Base-by-base conservation (phyloP, 2,888 invertebrate species). In the Homarus gammarus region DNA sequence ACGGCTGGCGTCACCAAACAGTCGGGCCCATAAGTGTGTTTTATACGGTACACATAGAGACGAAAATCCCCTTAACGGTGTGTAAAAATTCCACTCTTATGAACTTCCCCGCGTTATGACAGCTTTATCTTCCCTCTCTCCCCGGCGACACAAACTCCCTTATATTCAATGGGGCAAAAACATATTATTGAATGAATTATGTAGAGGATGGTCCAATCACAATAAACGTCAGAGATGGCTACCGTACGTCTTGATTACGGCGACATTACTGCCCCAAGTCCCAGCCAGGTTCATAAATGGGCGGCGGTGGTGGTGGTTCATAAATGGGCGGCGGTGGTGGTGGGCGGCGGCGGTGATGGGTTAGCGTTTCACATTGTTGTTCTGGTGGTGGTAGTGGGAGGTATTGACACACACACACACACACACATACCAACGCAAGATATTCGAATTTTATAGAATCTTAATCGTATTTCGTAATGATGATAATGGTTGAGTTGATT, bases 101-200 rank as follows among this genome's bases (percentile, higher is more conserved):
- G 56, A 22, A 18, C 22, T 22, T 15, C 31, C 44, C 77, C 40
- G 22, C 77, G 38, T n/a, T 40, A 40, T 27, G 73, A 12, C 73
- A 72, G n/a, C n/a, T n/a, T 72, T 72, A 72, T 38, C 38, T 18
- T 33, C 49, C n/a, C n/a, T n/a, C n/a, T n/a, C n/a, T n/a, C n/a
- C 49, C 15, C n/a, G 49, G 83, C 36, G 51, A 73, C 49, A 36
- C 44, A 33, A n/a, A 36, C 51, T 84, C 44, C 33, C 73, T 18
- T 44, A 33, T 85, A 77, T 51, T 85, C 84, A 85, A 85, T 85
- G 85, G 49, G 85, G 85, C 85, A 85, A 77, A 85, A 78, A 85
- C 77, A 56, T 78, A 79, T 86, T 70, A 79, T 78, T 86, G 86
- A 79, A 86, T 86, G 86, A 86, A 79, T 86, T 79, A 86, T 86